Conservation (phyloP, 1,140 invertebrate genomes). For the Psix sp. region DNA sequence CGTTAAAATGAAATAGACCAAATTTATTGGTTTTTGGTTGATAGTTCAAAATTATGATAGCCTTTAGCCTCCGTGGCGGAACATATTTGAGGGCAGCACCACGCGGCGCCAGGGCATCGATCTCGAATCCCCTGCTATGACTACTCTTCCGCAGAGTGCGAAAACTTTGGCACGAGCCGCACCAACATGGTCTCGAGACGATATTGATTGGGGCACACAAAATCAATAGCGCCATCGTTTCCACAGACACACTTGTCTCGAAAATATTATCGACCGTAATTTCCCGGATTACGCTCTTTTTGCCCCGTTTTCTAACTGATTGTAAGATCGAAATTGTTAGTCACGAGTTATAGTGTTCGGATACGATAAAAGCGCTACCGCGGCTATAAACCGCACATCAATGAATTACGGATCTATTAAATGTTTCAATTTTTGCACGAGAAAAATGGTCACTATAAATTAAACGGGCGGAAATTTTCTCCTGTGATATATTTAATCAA, state of each 20-base stretch:
- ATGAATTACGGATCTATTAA: too few species aligned
- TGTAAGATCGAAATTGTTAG: too few species aligned
- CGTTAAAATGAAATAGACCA: too few species aligned
- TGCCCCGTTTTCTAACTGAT: slow-evolving; percentile 16
- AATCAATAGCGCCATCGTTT: slow-evolving; percentile 59
- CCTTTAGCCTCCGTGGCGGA: too few species aligned
- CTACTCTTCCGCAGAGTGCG: slow-evolving; percentile 54
- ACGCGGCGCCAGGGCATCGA: slow-evolving; percentile 66
- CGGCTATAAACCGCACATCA: too few species aligned
- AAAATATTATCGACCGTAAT: slow-evolving; percentile 38
- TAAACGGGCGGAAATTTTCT: too few species aligned
- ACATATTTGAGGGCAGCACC: slow-evolving; percentile 65
- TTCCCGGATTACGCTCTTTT: slow-evolving; percentile 19
- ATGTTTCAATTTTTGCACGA: too few species aligned
- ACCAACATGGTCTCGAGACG: slow-evolving; percentile 36
- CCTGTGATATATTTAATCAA: too few species aligned
- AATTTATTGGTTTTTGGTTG: too few species aligned
- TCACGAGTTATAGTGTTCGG: background rate
- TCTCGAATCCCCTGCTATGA: slow-evolving; percentile 54
- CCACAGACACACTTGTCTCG: slow-evolving; percentile 29
- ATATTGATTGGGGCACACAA: slow-evolving; percentile 60
- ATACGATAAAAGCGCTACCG: slow-evolving; percentile 1
- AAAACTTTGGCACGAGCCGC: slow-evolving; percentile 64
- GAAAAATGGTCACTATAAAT: too few species aligned
- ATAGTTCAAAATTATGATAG: too few species aligned